Percentiles rank a stretch among this genome's conserved stretches.
Conservation (phyloP, 2,888 invertebrate species). For the Tetragnatha montana region DNA sequence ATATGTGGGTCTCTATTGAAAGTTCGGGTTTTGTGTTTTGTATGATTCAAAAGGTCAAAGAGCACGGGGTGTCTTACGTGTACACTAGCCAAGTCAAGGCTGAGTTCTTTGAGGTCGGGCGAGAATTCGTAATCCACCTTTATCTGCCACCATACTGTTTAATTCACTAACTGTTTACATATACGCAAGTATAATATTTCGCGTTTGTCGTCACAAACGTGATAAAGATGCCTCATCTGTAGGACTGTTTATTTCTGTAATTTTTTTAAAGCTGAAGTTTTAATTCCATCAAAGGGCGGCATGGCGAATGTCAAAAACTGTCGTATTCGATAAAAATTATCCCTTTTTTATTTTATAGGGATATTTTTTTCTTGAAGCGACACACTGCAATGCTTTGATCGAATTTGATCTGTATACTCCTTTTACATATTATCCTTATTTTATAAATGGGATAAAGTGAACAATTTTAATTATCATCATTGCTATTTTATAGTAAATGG, state of each 20-base stretch:
- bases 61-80: constrained; percentile 26
- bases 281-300: no score
- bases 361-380: no score
- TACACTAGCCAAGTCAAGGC: constrained; percentile 23
- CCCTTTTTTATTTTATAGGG: no score
- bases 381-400: no score
- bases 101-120: constrained; percentile 30
- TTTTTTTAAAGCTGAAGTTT: neutral
- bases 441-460: no score
- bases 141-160: constrained; percentile 11
- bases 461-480: no score
- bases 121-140: constrained; percentile 31
- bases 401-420: no score
- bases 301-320: no score
- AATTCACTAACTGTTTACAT: constrained; percentile 30
- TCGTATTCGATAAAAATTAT: no score
- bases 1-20: constrained; percentile 23
- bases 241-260: neutral
- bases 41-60: constrained; percentile 50
- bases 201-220: constrained; percentile 1
- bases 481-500: no score
- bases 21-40: constrained; percentile 53
- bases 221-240: constrained; percentile 13
- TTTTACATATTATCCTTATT: no score
- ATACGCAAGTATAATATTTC: constrained; percentile 15